Percentiles rank a stretch among this genome's conserved stretches.
Conservation (phyloP, 2,797 vertebrate genomes). For the Margarornis squamiger region DNA sequence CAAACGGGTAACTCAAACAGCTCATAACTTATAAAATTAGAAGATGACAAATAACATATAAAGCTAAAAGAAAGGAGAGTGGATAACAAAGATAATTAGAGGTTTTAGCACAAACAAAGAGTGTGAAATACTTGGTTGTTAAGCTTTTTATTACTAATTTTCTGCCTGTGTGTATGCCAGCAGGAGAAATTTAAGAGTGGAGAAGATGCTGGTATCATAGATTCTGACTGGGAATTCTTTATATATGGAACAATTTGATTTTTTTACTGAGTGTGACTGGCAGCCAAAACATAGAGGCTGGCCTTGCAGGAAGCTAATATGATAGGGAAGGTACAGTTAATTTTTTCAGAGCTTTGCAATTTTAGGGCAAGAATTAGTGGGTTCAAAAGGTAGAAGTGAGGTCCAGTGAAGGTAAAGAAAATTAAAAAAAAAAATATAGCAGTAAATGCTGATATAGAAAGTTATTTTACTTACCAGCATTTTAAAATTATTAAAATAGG, state of each 20-base stretch:
- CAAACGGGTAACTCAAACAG: neutral
- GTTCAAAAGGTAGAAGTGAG: neutral
- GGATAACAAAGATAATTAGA: conserved; percentile 31
- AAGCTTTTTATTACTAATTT: conserved; percentile 20
- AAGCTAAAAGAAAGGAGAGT: neutral
- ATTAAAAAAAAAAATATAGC: neutral
- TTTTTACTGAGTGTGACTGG: neutral
- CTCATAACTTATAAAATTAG: conserved; percentile 11
- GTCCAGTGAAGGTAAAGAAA: neutral
- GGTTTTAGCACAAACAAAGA: neutral
- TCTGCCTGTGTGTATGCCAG: neutral
- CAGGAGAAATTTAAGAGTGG: neutral
- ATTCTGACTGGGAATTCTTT: neutral
- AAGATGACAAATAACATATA: conserved; percentile 1
- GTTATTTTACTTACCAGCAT: neutral
- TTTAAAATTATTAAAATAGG: neutral
- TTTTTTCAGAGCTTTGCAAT: neutral
- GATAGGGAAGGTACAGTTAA: neutral
- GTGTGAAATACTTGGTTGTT: neutral
- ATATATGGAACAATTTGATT: neutral
- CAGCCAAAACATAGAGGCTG: neutral
- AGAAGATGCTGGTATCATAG: neutral
- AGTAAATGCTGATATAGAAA: neutral
- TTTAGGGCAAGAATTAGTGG: neutral
- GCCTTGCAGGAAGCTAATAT: neutral